Evolutionary conservation across 2,888 invertebrate genomes (phyloP).

Genomic region (Eristalis tenax): DNA sequence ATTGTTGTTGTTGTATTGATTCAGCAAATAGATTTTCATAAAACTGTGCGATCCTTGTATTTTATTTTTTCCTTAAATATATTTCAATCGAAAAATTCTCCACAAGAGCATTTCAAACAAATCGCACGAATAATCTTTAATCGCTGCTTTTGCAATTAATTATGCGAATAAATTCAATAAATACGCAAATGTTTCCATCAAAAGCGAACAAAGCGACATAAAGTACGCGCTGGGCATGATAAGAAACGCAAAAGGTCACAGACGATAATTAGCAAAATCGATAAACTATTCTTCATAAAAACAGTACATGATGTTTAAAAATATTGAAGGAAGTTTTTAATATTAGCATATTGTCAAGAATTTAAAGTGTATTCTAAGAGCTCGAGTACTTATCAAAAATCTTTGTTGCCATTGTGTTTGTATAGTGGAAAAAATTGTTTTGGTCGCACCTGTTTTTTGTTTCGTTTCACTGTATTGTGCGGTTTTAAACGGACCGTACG

Average conservation of each 20-base stretch:
- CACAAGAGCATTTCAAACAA: background rate
- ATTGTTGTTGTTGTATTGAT: constrained; percentile 69
- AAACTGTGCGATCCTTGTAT: constrained; percentile 32
- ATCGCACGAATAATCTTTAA: background rate
- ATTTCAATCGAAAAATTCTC: constrained; percentile 34
- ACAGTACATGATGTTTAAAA: constrained; percentile 34
- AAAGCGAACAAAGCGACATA: constrained; percentile 27
- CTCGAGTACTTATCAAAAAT: constrained; percentile 31
- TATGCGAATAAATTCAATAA: constrained; percentile 3
- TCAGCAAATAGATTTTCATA: constrained; percentile 60
- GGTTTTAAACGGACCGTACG: background rate
- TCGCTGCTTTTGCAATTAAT: background rate
- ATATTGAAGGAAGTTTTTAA: constrained; percentile 10
- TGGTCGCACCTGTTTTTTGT: constrained; percentile 29
- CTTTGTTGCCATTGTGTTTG: background rate
- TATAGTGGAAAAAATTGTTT: constrained; percentile 1
- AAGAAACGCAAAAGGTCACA: constrained; percentile 52
- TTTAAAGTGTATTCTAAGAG: constrained; percentile 13
- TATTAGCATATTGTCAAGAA: constrained; percentile 31
- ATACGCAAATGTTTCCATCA: constrained; percentile 1
- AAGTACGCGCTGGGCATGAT: constrained; percentile 45
- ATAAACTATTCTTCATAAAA: constrained; percentile 26
- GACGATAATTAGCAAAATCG: constrained; percentile 51
- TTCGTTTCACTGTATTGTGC: constrained; percentile 11
- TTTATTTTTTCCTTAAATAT: constrained; percentile 31